These are phyloP conservation scores for Drosophila pegasa DNA, from an alignment of 2,888 invertebrate genomes.

Conservation along the genomic window DNA sequence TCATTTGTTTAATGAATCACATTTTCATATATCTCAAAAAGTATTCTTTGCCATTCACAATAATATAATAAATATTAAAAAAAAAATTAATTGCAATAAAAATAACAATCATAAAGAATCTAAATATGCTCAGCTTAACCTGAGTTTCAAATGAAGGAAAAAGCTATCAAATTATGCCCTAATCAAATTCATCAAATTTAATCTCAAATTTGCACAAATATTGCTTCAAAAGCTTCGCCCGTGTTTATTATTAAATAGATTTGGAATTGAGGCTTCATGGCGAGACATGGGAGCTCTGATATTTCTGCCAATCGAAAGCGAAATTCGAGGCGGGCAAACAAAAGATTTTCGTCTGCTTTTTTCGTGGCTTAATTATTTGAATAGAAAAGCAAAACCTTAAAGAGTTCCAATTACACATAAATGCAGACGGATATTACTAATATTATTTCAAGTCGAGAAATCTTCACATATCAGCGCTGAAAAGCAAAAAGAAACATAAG, in stretches of 20 bases:
- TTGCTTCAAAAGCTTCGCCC: too few species aligned
- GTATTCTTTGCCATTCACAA: too few species aligned
- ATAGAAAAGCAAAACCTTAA: conserved; percentile 10
- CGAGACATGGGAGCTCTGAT: not conserved
- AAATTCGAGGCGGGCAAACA: not conserved
- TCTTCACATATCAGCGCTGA: conserved; percentile 30
- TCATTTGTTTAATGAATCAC: too few species aligned
- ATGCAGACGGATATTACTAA: conserved; percentile 13
- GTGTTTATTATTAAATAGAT: not conserved
- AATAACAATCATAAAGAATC: too few species aligned
- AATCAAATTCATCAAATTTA: too few species aligned
- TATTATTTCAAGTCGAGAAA: conserved; percentile 40
- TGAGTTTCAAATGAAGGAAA: too few species aligned
- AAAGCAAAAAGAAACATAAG: conserved; percentile 11
- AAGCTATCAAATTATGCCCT: too few species aligned
- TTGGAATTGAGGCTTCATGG: not conserved
- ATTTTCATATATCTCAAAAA: too few species aligned
- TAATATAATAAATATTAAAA: too few species aligned
- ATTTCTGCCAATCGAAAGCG: not conserved
- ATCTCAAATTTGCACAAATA: too few species aligned
- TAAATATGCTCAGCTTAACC: too few species aligned
- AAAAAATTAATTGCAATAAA: too few species aligned
- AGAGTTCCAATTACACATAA: conserved; percentile 10
- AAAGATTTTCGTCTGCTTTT: not conserved
- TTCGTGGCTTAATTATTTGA: not conserved